phyloP scores from a whole-genome alignment of 2,797 vertebrate species.

The Choloepus didactylus region DNA sequence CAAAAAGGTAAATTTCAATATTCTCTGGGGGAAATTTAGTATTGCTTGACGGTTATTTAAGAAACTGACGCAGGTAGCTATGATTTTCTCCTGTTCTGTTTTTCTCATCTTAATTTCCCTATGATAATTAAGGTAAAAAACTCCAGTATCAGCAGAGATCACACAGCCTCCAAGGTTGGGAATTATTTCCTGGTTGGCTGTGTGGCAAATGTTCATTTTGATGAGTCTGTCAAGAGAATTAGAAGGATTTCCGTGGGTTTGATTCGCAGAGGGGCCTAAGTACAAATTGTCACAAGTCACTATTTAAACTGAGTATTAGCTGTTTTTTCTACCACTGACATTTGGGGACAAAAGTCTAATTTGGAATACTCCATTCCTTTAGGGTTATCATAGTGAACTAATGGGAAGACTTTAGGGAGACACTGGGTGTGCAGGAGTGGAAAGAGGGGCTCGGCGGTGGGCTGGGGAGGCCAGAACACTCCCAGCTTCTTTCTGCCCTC shows the following conservation, averaged over 20 bases:
- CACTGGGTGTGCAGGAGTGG: no score
- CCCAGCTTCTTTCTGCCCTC: not conserved
- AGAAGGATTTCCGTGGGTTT: not conserved
- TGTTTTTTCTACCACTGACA: not conserved
- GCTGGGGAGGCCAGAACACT: not conserved
- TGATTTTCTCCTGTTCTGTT: not conserved
- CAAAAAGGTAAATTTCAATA: not conserved
- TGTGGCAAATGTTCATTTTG: not conserved
- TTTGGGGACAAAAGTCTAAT: not conserved
- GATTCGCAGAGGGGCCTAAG: not conserved
- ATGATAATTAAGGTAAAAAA: not conserved
- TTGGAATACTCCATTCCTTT: not conserved
- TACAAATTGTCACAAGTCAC: not conserved
- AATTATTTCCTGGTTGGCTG: not conserved
- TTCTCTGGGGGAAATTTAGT: not conserved
- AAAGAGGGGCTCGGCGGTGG: no score
- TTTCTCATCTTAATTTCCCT: not conserved
- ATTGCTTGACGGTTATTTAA: not conserved
- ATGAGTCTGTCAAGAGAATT: not conserved
- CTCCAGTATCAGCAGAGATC: not conserved
- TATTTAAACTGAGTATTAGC: not conserved
- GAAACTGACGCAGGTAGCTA: not conserved
- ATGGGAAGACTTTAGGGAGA: not conserved
- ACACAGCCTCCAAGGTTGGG: not conserved
- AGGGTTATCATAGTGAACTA: not conserved